Evolutionary conservation across 2,888 invertebrate species (phyloP), one percentile per base, ranked within the genome.

Genomic region (Leistus spinibarbis): DNA sequence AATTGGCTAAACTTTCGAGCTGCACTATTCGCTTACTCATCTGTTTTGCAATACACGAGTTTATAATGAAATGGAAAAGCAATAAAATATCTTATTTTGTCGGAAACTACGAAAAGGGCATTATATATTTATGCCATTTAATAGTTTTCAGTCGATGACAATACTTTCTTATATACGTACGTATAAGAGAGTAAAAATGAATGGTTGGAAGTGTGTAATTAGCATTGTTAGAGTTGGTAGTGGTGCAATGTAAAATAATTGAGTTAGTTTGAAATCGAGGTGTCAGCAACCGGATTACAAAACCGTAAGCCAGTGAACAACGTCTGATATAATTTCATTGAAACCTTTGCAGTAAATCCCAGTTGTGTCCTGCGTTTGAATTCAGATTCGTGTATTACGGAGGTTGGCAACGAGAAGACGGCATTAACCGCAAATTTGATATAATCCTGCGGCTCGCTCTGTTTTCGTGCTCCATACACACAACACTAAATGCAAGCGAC

Each of bases 271-370:
- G 60, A 22, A 13, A 20, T 22, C 60, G 13, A 60, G 16, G 60
- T 60, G 60, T 60, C 60, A 57, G n/a, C 19, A 16, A 19, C 16
- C 57, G 20, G 60, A 60, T 60, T 20, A 60, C 22, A 60, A 60
- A 60, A 3, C 60, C 19, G 19, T 60, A 60, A 60, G 17, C 60
- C 20, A 19, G 1, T 60, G 7, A 19, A 9, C 60, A 19, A 60
- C 22, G 60, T 10, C 60, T 22, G 60, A 60, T 60, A 60, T 60
- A 60, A 60, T 60, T 60, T 60, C 20, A 60, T 60, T 60, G 60
- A 16, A 60, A 10, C 17, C 60, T 60, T 22, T 22, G 60, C 20
- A 20, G 19, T 22, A 60, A 60, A 60, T 60, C 19, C 60, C 22
- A 22, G n/a, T 60, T 60, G 3, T 3, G 60, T 60, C 2, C 19